Percentiles rank a stretch among this genome's conserved stretches.
Conservation (phyloP, 2,113 vertebrate species). For the Oostethus manadensis region DNA sequence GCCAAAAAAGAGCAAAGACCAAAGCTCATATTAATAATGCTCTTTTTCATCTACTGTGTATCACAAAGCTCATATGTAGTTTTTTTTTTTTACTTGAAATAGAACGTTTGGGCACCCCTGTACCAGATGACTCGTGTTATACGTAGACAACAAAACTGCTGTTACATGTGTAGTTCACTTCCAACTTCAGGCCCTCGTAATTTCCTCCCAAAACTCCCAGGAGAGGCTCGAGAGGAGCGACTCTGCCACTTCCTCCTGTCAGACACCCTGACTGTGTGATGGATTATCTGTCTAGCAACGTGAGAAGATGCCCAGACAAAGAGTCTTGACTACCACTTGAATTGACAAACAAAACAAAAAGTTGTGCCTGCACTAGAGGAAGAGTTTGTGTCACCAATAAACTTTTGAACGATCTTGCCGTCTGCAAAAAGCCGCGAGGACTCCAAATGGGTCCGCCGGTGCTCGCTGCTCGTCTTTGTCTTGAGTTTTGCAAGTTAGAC, state of each 20-base stretch:
- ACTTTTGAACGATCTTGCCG: constrained; percentile 7
- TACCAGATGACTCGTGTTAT: too few relatives aligned
- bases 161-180: neutral
- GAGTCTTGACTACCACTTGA: constrained; percentile 63
- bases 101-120: too few relatives aligned
- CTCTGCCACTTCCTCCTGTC: constrained; percentile 55
- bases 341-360: constrained; percentile 33
- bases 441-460: constrained; percentile 4
- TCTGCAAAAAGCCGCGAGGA: constrained; percentile 21
- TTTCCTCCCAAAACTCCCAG: constrained; percentile 45
- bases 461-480: neutral
- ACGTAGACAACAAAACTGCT: too few relatives aligned
- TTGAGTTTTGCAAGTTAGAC: neutral
- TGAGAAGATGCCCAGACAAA: constrained; percentile 58
- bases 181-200: constrained; percentile 12
- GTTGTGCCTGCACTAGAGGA: constrained; percentile 16
- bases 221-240: constrained; percentile 36
- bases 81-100: too few relatives aligned
- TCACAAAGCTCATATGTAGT: too few relatives aligned
- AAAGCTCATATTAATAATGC: too few relatives aligned
- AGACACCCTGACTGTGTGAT: constrained; percentile 73
- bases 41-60: too few relatives aligned
- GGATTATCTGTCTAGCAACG: constrained; percentile 74
- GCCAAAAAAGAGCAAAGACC: too few relatives aligned
- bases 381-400: constrained; percentile 15